A percentile compares a stretch with the other conserved stretches of the same genome.
These are phyloP conservation scores for Criorhina ranunculi DNA, from an alignment of 2,888 invertebrate genomes.

Conservation along the genomic window DNA sequence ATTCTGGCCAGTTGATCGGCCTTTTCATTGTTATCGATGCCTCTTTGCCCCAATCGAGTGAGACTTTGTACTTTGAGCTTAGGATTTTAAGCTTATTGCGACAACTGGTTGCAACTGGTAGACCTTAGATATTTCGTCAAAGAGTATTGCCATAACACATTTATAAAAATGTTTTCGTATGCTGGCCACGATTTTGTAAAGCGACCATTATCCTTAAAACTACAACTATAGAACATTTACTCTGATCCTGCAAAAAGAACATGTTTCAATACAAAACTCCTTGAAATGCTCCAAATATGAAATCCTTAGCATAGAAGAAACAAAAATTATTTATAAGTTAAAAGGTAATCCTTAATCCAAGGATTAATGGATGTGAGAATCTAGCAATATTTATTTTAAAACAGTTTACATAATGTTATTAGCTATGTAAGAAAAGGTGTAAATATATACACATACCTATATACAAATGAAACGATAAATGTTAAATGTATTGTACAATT, in stretches of 20 bases:
- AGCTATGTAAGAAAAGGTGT: slow-evolving; percentile 74
- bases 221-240: neutral
- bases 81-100: too few relatives aligned
- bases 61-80: too few relatives aligned
- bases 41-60: too few relatives aligned
- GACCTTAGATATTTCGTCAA: too few relatives aligned
- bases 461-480: slow-evolving; percentile 71
- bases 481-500: slow-evolving; percentile 73
- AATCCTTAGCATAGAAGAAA: slow-evolving; percentile 14
- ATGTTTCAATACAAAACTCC: neutral
- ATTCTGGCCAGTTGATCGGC: too few relatives aligned
- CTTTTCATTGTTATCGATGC: too few relatives aligned
- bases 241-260: neutral
- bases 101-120: too few relatives aligned
- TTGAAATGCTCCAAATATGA: slow-evolving; percentile 26
- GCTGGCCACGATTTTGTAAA: neutral
- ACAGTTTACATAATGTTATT: slow-evolving; percentile 73
- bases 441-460: slow-evolving; percentile 74
- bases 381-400: slow-evolving; percentile 75
- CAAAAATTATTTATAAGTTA: slow-evolving; percentile 17
- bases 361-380: slow-evolving; percentile 68
- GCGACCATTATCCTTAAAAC: neutral
- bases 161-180: too few relatives aligned
- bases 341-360: slow-evolving; percentile 52
- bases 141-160: too few relatives aligned